A percentile compares a stretch with the other conserved stretches of the same genome.
Conservation (phyloP, 2,797 vertebrate genomes). For the Cossypha caffra region DNA sequence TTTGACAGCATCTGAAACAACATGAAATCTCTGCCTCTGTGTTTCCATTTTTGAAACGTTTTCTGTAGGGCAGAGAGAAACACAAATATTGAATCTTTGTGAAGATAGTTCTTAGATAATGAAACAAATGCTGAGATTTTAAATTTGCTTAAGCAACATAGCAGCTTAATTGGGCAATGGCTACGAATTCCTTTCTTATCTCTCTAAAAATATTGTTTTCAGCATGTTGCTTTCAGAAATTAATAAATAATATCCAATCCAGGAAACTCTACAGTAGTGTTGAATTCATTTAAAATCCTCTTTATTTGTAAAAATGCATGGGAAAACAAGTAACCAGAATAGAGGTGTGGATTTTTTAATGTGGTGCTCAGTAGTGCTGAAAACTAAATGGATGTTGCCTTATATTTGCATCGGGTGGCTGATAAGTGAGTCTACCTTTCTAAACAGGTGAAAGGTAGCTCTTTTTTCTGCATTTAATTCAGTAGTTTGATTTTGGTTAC, state of each 20-base stretch:
- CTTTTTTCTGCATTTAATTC: neutral
- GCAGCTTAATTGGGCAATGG: neutral
- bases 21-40: constrained; percentile 44
- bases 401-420: neutral
- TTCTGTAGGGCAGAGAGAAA: constrained; percentile 1
- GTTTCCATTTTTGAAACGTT: constrained; percentile 9
- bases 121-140: constrained; percentile 35
- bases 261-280: neutral
- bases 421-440: neutral
- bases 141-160: neutral
- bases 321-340: neutral
- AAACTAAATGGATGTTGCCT: neutral
- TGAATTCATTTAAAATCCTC: neutral
- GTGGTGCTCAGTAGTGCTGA: neutral
- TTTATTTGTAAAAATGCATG: neutral
- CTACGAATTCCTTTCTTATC: neutral
- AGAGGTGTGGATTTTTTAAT: neutral
- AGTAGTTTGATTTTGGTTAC: neutral
- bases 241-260: neutral
- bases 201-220: neutral
- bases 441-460: neutral
- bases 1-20: constrained; percentile 63
- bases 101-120: constrained; percentile 29
- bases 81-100: constrained; percentile 22
- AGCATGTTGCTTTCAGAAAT: neutral